Evolutionary conservation across 2,113 vertebrate genomes (phyloP), one percentile per base, ranked within the genome.

Genomic region (Anser brachyrhynchus): DNA sequence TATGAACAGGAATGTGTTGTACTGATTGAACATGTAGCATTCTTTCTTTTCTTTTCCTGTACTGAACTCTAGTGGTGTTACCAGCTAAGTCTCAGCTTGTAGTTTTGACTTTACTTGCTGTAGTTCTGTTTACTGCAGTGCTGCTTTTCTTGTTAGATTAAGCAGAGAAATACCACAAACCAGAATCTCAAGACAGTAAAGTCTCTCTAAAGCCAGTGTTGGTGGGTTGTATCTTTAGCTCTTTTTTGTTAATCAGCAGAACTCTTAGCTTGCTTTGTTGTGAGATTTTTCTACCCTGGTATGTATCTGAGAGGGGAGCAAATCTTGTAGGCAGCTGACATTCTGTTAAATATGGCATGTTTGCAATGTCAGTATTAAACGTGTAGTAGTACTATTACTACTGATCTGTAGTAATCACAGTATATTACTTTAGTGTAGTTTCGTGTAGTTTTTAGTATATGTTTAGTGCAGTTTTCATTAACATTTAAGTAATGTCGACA

Each of bases 41-140:
- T 26, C 6, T 3, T 62, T 75, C 72, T 81, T 90, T 74, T 59
- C 79, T 73, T 88, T 89, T 75, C 69, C 64, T 81, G 39, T 66
- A 94, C 75, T 89, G 94, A 96, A 78, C 90, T 93, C 90, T 96
- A 84, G 88, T 86, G 88, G 88, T 72, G 20, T 26, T 89, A 39
- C 1, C 43, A 57, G 52, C 37, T 23, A 54, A 51, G 57, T 85
- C 41, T 52, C 64, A 74, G 69, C 71, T n/a, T 2, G 1, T 20
- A 62, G 49, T 41, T 62, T 52, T 16, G 16, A 11, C 22, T 80
- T 64, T 4, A 17, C 33, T 76, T 62, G 44, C 33, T 69, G 43
- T 33, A 17, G 49, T 21, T 62, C 10, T 67, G 61, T 37, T 91
- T 6, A 6, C 11, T 44, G 52, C 25, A 52, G 0, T 75, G 29